Evolutionary conservation across 2,113 vertebrate species (phyloP), one percentile per base, ranked within the genome.

Genomic region (Etheostoma cragini): DNA sequence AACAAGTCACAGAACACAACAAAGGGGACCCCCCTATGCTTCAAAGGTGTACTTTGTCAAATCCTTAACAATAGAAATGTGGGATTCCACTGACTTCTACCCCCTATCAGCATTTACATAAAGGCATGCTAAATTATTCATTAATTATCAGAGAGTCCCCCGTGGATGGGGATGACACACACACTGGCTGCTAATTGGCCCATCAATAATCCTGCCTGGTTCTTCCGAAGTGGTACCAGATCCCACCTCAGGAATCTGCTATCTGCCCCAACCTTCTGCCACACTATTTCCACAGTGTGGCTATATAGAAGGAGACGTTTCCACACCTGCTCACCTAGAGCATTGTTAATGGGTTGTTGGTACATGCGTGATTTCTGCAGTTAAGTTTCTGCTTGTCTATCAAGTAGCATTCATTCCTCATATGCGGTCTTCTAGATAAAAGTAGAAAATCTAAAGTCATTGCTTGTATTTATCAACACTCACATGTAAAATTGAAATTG

Each of bases 101-200:
- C 92, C 90, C 90, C 90, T 85, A 77, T 89, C 85, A 87, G 76
- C 86, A 95, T 94, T 95, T 95, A 93, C 93, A 94, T 95, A 93
- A 94, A 92, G 91, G 86, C 38, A 79, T 92, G 91, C 93, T 93
- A 93, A 93, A 92, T 94, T 94, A 94, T 95, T 94, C 93, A 94
- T 95, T 92, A 94, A 93, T 95, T 94, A 94, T 93, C 88, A 88
- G 88, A 91, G 84, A 78, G 82, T 88, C 93, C 93, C 94, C 87
- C 33, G 88, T 87, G 93, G 93, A 90, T 68, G 76, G 54, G 67
- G 87, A 90, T 90, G 94, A 92, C 90, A 90, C 92, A 91, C 91
- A 94, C 92, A 89, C 90, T 84, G 88, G 89, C 90, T 91, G 83
- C 91, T 96, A 96, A 95, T 96, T 96, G 95, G 93, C 86, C 89